Evolutionary conservation across 2,113 vertebrate species (phyloP).

Genomic region (Empidonax traillii): DNA sequence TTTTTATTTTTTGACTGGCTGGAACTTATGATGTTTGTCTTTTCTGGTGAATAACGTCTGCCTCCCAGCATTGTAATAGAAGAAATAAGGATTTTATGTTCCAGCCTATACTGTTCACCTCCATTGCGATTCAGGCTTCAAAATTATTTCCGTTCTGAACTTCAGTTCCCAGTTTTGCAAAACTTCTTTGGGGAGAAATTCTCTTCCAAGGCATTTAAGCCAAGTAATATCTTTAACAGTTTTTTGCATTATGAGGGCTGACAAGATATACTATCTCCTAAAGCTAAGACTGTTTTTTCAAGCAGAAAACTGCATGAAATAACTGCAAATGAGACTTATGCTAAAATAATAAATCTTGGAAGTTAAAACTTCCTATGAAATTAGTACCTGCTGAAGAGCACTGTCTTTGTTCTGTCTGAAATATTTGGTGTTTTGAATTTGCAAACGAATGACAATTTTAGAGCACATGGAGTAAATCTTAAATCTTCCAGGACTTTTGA

Average conservation of each 20-base stretch:
- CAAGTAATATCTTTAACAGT: slow-evolving; percentile 36
- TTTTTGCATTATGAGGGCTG: slow-evolving; percentile 27
- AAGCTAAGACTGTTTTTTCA: slow-evolving; percentile 51
- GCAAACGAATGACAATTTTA: background rate
- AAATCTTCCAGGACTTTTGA: background rate
- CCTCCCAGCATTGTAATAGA: background rate
- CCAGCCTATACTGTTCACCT: background rate
- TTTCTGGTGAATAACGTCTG: slow-evolving; percentile 4
- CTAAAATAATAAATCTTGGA: slow-evolving; percentile 48
- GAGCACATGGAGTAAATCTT: background rate
- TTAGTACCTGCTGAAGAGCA: slow-evolving; percentile 10
- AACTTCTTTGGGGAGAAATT: slow-evolving; percentile 40
- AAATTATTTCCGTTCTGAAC: slow-evolving; percentile 23
- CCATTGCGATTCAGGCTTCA: slow-evolving; percentile 5
- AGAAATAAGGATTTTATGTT: slow-evolving; percentile 43
- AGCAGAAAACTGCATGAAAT: slow-evolving; percentile 49
- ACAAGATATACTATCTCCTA: slow-evolving; percentile 51
- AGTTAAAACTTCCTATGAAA: slow-evolving; percentile 54
- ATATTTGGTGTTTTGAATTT: background rate
- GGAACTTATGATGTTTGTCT: background rate
- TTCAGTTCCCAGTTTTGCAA: slow-evolving; percentile 11
- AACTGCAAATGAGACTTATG: slow-evolving; percentile 45
- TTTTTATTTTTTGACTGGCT: background rate
- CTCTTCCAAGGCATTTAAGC: slow-evolving; percentile 12
- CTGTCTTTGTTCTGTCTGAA: slow-evolving; percentile 21